phyloP scores from a whole-genome alignment of 2,888 invertebrate genomes.

The Cabera pusaria region DNA sequence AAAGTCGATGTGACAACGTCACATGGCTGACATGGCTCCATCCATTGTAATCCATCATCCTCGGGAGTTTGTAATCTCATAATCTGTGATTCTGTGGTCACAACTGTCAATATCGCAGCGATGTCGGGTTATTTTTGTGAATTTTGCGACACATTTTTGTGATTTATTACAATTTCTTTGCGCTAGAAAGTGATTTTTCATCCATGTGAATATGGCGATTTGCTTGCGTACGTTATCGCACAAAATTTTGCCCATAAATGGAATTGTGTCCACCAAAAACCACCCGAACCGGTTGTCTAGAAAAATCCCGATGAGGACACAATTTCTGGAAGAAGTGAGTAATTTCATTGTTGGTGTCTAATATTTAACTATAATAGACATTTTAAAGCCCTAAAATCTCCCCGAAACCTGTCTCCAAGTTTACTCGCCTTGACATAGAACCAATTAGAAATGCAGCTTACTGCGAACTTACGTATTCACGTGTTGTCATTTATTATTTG shows the following conservation, averaged over 20 bases:
- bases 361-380: not conserved
- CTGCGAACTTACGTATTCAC: conserved; percentile 37
- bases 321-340: conserved; percentile 82
- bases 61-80: no score
- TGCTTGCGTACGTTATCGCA: conserved; percentile 82
- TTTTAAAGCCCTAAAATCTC: not conserved
- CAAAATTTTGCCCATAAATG: conserved; percentile 79
- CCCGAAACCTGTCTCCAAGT: no score
- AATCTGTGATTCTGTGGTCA: no score
- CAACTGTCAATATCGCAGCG: conserved; percentile 35
- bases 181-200: conserved; percentile 38
- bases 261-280: conserved; percentile 78
- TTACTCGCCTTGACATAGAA: conserved; percentile 55
- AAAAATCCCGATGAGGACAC: conserved; percentile 72
- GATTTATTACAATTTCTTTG: conserved; percentile 43
- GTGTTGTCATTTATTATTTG: conserved; percentile 34
- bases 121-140: conserved; percentile 53
- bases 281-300: conserved; percentile 77
- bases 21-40: no score
- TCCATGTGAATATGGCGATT: conserved; percentile 77
- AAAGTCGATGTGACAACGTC: no score
- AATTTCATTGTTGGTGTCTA: conserved; percentile 17
- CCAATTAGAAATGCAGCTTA: conserved; percentile 41
- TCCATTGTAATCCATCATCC: no score
- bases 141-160: conserved; percentile 55